These are phyloP conservation scores for Achatina immaculata DNA, from an alignment of 1,140 invertebrate species.

Conservation along the genomic window DNA sequence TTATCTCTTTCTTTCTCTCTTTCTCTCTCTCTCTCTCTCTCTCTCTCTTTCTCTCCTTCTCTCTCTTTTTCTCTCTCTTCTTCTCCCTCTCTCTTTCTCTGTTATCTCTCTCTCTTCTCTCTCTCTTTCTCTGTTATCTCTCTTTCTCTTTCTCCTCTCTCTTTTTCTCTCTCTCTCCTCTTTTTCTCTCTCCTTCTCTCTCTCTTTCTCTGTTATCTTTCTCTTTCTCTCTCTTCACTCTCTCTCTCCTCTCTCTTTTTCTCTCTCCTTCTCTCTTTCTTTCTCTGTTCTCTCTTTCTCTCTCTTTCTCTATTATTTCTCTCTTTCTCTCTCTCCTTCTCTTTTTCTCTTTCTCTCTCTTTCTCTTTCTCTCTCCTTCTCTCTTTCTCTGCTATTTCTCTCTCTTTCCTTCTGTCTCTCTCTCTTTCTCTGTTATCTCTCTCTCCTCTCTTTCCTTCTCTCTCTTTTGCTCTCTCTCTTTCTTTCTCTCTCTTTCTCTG, in stretches of 20 bases:
- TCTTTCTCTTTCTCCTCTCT: constrained; percentile 1
- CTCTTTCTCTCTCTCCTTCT: background rate
- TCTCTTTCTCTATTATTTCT: background rate
- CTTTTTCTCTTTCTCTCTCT: background rate
- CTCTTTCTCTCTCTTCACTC: too few relatives aligned
- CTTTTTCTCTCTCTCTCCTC: background rate
- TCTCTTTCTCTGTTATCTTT: constrained; percentile 1
- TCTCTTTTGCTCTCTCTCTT: too few relatives aligned
- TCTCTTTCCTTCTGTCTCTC: constrained; percentile 27
- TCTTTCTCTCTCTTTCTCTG: constrained; percentile 6
- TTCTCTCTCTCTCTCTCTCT: background rate
- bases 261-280: background rate
- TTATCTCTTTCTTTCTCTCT: background rate
- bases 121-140: too few relatives aligned
- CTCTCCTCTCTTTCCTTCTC: too few relatives aligned
- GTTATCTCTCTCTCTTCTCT: background rate
- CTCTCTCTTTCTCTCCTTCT: background rate
- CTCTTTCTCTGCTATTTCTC: background rate
- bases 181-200: constrained; percentile 2
- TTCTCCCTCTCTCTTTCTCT: background rate
- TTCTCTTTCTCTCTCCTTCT: constrained; percentile 4
- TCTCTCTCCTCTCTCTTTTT: background rate
- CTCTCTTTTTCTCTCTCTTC: constrained; percentile 2
- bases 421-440: too few relatives aligned
- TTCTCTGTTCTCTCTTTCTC: too few relatives aligned